These are phyloP conservation scores for Clamator glandarius DNA, from an alignment of 2,797 vertebrate genomes.

Conservation along the genomic window DNA sequence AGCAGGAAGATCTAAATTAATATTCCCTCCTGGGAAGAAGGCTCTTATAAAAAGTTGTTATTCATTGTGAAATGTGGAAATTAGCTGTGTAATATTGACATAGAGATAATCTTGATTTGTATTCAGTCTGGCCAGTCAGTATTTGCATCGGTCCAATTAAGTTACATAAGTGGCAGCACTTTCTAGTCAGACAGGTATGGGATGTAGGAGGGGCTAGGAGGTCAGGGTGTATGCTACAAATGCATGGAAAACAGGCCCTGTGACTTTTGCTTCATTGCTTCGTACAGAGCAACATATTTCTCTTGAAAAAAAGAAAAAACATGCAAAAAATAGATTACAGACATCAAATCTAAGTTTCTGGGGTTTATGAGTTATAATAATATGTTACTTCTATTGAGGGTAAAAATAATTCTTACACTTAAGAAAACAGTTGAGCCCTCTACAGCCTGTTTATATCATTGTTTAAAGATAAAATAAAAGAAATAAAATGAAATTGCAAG, in stretches of 20 bases:
- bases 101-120: not conserved
- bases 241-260: not conserved
- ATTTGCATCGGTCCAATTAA: not conserved
- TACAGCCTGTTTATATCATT: not conserved
- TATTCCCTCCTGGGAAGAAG: not conserved
- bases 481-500: not conserved
- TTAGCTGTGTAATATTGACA: not conserved
- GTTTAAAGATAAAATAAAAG: not conserved
- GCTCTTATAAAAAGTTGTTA: not conserved
- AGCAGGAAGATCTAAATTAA: not conserved
- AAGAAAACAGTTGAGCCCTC: not conserved
- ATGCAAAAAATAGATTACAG: not conserved
- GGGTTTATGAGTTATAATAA: not conserved
- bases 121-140: not conserved
- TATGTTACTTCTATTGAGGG: not conserved
- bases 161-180: not conserved
- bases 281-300: not conserved
- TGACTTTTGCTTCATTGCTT: constrained; percentile 1
- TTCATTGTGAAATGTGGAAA: constrained; percentile 4
- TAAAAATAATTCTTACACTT: not conserved
- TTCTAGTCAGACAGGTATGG: constrained; percentile 43
- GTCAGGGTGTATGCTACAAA: not conserved
- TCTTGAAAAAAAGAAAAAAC: not conserved
- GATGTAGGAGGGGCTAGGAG: not conserved
- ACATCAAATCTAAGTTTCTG: not conserved